phyloP scores from a whole-genome alignment of 2,113 vertebrate genomes.

The Chauna torquata region DNA sequence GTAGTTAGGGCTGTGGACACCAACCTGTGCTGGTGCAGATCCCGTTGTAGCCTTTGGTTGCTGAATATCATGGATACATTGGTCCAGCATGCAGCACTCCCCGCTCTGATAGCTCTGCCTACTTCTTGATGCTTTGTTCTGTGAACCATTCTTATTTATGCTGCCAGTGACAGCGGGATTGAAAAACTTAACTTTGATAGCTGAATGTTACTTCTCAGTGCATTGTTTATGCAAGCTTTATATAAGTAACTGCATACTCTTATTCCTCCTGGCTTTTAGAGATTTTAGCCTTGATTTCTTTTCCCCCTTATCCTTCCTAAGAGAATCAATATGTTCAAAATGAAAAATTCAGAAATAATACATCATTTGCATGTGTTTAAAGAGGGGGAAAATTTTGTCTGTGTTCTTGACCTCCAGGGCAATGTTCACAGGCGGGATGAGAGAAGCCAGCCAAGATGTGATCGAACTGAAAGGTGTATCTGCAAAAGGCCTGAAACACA shows the following conservation, averaged over 20 bases:
- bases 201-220: not conserved
- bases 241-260: not conserved
- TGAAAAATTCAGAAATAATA: not conserved
- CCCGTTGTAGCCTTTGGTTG: not conserved
- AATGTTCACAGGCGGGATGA: slow-evolving; percentile 98
- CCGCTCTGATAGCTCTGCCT: not conserved
- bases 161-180: not conserved
- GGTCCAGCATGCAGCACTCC: not conserved
- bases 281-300: slow-evolving; percentile 10
- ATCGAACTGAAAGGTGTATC: slow-evolving; percentile 95
- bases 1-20: not conserved
- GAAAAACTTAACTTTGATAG: not conserved
- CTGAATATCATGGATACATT: rapidly evolving
- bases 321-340: not conserved
- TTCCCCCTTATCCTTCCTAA: not conserved
- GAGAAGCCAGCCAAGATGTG: slow-evolving; percentile 89
- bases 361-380: not conserved
- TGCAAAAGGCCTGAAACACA: slow-evolving; percentile 90
- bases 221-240: not conserved
- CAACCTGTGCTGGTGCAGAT: not conserved
- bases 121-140: not conserved
- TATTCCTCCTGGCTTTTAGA: not conserved
- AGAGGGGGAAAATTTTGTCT: not conserved
- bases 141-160: not conserved
- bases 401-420: slow-evolving; percentile 81